Percentiles rank a stretch among this genome's conserved stretches.
Evolutionary conservation across 2,113 vertebrate genomes (phyloP).

Genomic region (Conger conger): DNA sequence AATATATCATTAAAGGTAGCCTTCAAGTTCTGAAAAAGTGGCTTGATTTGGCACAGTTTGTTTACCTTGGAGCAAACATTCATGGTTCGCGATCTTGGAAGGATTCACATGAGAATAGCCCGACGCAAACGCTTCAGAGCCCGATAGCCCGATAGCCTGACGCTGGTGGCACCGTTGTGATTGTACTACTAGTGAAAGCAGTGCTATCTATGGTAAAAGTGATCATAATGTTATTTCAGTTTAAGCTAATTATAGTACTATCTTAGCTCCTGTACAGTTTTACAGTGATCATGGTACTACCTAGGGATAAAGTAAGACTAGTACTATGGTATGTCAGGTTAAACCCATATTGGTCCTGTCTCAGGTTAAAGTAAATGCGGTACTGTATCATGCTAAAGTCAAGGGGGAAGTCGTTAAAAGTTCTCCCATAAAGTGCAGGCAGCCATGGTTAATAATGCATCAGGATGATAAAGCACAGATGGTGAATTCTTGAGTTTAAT

Average conservation of each 20-base stretch:
- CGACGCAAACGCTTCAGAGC: too few species aligned
- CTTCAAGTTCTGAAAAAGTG: too few species aligned
- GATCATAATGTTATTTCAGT: not conserved
- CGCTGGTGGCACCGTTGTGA: too few species aligned
- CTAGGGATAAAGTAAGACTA: not conserved
- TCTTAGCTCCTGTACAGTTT: not conserved
- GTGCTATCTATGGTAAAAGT: not conserved
- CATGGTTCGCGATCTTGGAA: too few species aligned
- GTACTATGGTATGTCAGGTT: not conserved
- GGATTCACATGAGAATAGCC: too few species aligned
- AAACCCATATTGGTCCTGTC: slow-evolving; percentile 11
- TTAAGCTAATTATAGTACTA: not conserved
- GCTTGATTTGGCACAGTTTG: too few species aligned
- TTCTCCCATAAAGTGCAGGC: slow-evolving; percentile 19
- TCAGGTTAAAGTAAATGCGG: slow-evolving; percentile 1
- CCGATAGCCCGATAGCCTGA: too few species aligned
- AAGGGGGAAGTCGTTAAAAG: slow-evolving; percentile 11
- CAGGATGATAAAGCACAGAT: slow-evolving; percentile 13
- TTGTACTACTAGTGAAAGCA: not conserved
- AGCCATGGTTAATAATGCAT: slow-evolving; percentile 26
- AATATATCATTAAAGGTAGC: too few species aligned
- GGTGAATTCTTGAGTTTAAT: slow-evolving; percentile 9
- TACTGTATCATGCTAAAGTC: slow-evolving; percentile 11
- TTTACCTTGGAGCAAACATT: too few species aligned
- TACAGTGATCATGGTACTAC: not conserved